Evolutionary conservation across 2,888 invertebrate species (phyloP), one percentile per base, ranked within the genome.

Genomic region (Beris morrisii): DNA sequence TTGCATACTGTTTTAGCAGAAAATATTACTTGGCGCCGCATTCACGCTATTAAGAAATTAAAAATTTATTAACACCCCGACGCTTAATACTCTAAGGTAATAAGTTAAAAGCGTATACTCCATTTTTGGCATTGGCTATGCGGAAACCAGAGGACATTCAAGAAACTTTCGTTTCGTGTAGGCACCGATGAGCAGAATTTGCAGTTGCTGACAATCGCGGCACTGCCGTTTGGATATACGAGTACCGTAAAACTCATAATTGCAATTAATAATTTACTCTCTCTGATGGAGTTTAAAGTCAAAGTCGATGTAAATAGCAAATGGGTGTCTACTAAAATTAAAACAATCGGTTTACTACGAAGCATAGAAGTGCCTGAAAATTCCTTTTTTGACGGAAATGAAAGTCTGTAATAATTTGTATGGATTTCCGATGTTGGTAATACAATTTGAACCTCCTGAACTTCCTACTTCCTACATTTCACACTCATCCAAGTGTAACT

Each of bases 21-120:
- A 38, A 38, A 38, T 38, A 38, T 38, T 38, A 9, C 38, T 38
- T 9, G 12, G 9, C 45, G 12, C 28, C 9, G 44, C 13, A 59
- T 59, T 59, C 48, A 59, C 52, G 67, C 67, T 67, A 67, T 67
- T 67, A 67, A 64, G 57, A 67, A 64, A 67, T 67, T 67, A 67
- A 67, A 67, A 67, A 67, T 67, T 67, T 67, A 67, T 64, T 67
- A 67, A 64, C 64, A 45, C 67, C 50, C 52, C 32, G 54, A 13
- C 48, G 48, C 48, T 43, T 48, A 32, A 31, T 52, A 32, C 32
- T 22, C 52, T 58, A 15, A n/a, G 61, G 38, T 67, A 64, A 67
- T 67, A 64, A 67, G 48, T 56, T 64, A 67, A 67, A 67, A 67
- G 67, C 58, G 43, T 53, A 46, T 52, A 50, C 32, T 61, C 50